Evolutionary conservation across 2,888 invertebrate species (phyloP).

Genomic region (Parochlus steinenii): DNA sequence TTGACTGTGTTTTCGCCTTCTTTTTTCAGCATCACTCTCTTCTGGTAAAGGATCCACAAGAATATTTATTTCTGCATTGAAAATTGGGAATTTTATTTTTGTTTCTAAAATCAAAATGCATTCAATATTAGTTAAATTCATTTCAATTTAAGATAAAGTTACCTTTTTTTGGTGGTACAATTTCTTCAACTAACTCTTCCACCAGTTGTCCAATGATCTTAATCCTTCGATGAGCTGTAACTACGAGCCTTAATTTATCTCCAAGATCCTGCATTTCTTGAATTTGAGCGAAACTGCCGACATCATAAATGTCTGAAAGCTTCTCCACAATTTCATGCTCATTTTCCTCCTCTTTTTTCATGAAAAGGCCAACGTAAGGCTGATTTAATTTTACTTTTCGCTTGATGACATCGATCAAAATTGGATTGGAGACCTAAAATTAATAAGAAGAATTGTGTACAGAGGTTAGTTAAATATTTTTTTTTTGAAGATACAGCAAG

Average conservation of each 20-base stretch:
- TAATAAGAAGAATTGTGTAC: conserved; percentile 15
- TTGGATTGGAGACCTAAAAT: conserved; percentile 64
- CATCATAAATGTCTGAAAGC: conserved; percentile 68
- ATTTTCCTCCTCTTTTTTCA: conserved; percentile 81
- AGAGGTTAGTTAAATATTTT: too few relatives aligned
- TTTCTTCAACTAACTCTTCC: conserved; percentile 52
- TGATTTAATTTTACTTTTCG: conserved; percentile 90
- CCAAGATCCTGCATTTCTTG: conserved; percentile 94
- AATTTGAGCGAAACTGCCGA: conserved; percentile 96
- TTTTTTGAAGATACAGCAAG: neutral
- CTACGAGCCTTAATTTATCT: conserved; percentile 73
- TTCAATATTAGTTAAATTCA: neutral
- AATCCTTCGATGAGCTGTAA: conserved; percentile 86
- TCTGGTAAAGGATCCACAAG: conserved; percentile 46
- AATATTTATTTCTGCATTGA: conserved; percentile 69
- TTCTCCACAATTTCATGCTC: conserved; percentile 71
- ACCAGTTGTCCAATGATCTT: conserved; percentile 62
- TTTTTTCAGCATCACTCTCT: conserved; percentile 42
- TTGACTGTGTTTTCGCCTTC: conserved; percentile 23
- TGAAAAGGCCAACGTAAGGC: conserved; percentile 93
- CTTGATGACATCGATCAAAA: conserved; percentile 73
- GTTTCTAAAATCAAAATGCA: conserved; percentile 33
- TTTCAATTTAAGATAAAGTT: neutral
- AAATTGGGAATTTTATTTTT: conserved; percentile 68
- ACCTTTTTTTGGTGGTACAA: conserved; percentile 22